These are phyloP conservation scores for Eristalis arbustorum DNA, from an alignment of 2,888 invertebrate genomes.

Conservation along the genomic window DNA sequence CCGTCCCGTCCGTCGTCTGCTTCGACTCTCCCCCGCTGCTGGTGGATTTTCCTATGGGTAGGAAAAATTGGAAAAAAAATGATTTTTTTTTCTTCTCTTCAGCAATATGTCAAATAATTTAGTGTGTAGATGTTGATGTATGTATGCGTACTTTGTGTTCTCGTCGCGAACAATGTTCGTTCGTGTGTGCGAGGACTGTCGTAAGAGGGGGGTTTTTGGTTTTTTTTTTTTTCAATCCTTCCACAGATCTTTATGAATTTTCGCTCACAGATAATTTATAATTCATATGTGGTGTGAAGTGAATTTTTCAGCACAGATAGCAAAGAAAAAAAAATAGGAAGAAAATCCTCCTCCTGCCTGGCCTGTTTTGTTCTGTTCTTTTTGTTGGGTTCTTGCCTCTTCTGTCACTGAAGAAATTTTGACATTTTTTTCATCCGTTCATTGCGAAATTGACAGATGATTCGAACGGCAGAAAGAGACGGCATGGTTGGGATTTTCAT, in stretches of 20 bases:
- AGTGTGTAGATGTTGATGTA: conserved; percentile 49
- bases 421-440: conserved; percentile 37
- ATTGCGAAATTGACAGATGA: conserved; percentile 41
- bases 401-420: conserved; percentile 54
- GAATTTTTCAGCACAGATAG: conserved; percentile 23
- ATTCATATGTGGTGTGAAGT: conserved; percentile 39
- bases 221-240: background rate
- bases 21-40: background rate
- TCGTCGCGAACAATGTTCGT: background rate
- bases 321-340: conserved; percentile 43
- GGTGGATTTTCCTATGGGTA: conserved; percentile 24
- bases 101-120: conserved; percentile 64
- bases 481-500: conserved; percentile 6
- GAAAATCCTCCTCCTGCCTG: conserved; percentile 15
- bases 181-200: conserved; percentile 59
- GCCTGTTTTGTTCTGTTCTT: conserved; percentile 33
- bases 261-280: conserved; percentile 25
- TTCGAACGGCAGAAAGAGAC: background rate
- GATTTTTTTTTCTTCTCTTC: conserved; percentile 38
- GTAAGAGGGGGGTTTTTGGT: conserved; percentile 46
- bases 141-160: conserved; percentile 56
- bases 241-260: background rate
- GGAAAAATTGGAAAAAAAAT: conserved; percentile 19
- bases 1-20: background rate
- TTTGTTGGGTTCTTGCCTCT: conserved; percentile 49